These are phyloP conservation scores for Sycophila sp. DNA, from an alignment of 1,140 invertebrate genomes.

Conservation along the genomic window DNA sequence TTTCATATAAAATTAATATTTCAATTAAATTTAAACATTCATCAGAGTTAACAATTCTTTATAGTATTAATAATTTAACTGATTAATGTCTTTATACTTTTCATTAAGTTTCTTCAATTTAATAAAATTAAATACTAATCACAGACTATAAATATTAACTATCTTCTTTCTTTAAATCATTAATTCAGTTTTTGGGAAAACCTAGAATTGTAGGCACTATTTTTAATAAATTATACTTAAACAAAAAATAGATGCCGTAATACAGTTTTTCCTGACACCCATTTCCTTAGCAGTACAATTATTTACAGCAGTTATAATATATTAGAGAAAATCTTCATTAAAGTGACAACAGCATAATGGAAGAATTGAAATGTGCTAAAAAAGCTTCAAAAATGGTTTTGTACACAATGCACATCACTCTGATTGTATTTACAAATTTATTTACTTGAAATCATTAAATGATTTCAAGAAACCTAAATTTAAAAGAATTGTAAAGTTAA, in stretches of 20 bases:
- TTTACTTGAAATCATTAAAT: not conserved
- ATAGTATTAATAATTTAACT: not conserved
- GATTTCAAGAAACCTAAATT: not conserved
- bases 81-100: too few species aligned
- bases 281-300: not conserved
- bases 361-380: constrained; percentile 29
- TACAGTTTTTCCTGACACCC: too few species aligned
- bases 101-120: too few species aligned
- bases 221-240: too few species aligned
- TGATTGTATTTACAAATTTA: constrained; percentile 20
- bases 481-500: constrained; percentile 1
- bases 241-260: too few species aligned
- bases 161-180: too few species aligned
- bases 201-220: too few species aligned
- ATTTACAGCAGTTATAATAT: constrained; percentile 27
- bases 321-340: constrained; percentile 19
- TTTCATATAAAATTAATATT: not conserved
- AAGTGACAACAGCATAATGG: constrained; percentile 14
- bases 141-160: constrained; percentile 1
- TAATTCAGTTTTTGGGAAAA: too few species aligned
- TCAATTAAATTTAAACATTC: not conserved
- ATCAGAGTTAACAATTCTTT: not conserved
- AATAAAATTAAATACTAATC: constrained; percentile 18
- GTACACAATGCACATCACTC: not conserved
- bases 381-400: constrained; percentile 9